Percentiles rank a stretch among this genome's conserved stretches.
These are phyloP conservation scores for Callospermophilus lateralis DNA, from an alignment of 2,113 vertebrate species.

Conservation along the genomic window DNA sequence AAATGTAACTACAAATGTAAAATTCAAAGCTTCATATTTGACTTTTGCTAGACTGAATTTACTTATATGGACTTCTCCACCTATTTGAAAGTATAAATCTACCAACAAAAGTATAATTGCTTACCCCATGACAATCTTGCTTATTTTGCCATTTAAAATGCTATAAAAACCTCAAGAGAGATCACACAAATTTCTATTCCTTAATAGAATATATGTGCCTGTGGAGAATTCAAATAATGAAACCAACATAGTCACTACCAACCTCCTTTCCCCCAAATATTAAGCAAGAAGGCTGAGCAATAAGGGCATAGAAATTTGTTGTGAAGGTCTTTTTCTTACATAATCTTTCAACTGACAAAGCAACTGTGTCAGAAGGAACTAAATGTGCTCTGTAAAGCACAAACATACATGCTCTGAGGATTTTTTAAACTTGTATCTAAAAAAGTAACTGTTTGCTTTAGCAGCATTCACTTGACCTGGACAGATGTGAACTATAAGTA, in stretches of 20 bases:
- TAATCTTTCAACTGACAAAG: constrained; percentile 66
- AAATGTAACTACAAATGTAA: constrained; percentile 15
- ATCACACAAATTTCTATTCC: constrained; percentile 25
- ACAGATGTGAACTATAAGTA: neutral
- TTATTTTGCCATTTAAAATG: constrained; percentile 76
- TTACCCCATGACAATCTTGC: constrained; percentile 71
- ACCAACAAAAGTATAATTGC: constrained; percentile 74
- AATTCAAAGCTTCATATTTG: constrained; percentile 25
- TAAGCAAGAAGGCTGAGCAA: neutral
- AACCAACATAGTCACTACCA: constrained; percentile 33
- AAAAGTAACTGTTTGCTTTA: constrained; percentile 24
- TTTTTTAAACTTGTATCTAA: neutral
- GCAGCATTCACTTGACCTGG: neutral
- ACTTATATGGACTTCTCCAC: neutral
- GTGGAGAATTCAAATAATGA: neutral
- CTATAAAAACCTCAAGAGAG: constrained; percentile 63
- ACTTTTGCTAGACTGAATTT: neutral
- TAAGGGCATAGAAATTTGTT: neutral
- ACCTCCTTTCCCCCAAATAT: constrained; percentile 54
- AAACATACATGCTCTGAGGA: neutral
- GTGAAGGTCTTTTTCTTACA: constrained; percentile 57
- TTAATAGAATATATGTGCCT: constrained; percentile 57
- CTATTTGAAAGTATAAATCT: constrained; percentile 70
- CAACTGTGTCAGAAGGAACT: constrained; percentile 34
- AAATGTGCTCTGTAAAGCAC: constrained; percentile 21